Conservation (phyloP, 2,888 invertebrate genomes). For the Zhuqinia jingwanae region DNA sequence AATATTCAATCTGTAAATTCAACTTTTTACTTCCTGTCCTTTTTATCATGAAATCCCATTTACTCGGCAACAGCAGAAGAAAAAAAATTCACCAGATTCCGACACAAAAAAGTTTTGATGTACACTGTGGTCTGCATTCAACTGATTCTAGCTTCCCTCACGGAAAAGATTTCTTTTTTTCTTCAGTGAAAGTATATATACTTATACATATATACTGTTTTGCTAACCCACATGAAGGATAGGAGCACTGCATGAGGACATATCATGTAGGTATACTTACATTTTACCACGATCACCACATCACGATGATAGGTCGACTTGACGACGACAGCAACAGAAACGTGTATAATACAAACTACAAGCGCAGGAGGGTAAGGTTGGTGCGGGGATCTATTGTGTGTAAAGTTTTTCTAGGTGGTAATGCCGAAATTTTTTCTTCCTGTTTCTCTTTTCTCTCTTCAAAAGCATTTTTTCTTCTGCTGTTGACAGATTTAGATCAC, state of each 20-base stretch:
- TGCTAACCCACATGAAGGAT: too few species aligned
- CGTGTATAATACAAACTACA: too few species aligned
- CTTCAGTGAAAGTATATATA: background rate
- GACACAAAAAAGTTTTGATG: background rate
- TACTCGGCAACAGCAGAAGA: background rate
- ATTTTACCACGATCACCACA: background rate
- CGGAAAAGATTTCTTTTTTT: background rate
- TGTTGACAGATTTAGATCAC: conserved; percentile 35
- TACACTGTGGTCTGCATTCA: conserved; percentile 5
- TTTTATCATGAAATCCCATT: background rate
- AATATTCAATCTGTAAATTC: conserved; percentile 29
- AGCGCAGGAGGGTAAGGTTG: too few species aligned
- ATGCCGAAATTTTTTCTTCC: background rate
- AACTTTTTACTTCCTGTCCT: background rate
- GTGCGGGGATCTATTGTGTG: background rate
- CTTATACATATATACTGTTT: background rate
- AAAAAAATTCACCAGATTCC: background rate
- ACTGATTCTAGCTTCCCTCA: background rate
- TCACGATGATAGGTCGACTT: too few species aligned
- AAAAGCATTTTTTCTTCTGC: background rate
- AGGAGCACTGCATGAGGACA: background rate
- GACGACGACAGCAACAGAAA: too few species aligned
- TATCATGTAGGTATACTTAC: background rate
- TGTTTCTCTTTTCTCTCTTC: background rate
- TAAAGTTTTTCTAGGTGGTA: background rate